Evolutionary conservation across 92 coral and sea anemone species (phyloP).

Genomic region (Muricea muricata): DNA sequence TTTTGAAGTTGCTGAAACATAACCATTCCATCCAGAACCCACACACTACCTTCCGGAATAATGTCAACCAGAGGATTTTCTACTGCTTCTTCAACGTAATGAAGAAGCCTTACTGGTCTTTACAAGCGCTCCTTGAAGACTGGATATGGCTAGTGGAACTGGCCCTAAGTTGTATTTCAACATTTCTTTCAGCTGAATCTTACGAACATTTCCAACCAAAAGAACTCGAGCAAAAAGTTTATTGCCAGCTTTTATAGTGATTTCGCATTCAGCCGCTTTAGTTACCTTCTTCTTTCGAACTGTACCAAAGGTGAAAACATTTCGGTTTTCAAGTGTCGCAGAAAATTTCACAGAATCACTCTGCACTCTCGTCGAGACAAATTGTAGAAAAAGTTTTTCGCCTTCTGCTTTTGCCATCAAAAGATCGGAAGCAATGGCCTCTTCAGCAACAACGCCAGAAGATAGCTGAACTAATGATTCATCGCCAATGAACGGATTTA

Average conservation of each 20-base stretch:
- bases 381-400: conserved; percentile 23
- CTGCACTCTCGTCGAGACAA: conserved; percentile 16
- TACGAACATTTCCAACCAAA: conserved; percentile 24
- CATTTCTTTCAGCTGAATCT: conserved; percentile 40
- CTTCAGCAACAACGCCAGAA: conserved; percentile 16
- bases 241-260: conserved; percentile 55
- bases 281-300: conserved; percentile 23
- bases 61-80: background rate
- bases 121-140: conserved; percentile 24
- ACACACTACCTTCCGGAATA: conserved; percentile 60
- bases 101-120: conserved; percentile 34
- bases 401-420: conserved; percentile 25
- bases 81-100: conserved; percentile 18
- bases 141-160: conserved; percentile 28
- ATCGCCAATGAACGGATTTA: background rate
- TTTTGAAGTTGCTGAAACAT: conserved; percentile 62
- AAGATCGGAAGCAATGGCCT: conserved; percentile 2
- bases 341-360: conserved; percentile 27
- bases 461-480: conserved; percentile 22
- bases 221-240: conserved; percentile 41
- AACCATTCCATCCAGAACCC: conserved; percentile 72
- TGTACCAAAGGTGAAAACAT: background rate
- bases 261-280: conserved; percentile 30
- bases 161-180: conserved; percentile 40
- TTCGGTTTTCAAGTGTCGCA: conserved; percentile 23